phyloP scores from a whole-genome alignment of 1,140 invertebrate species.

The Drosophila murphyi region DNA sequence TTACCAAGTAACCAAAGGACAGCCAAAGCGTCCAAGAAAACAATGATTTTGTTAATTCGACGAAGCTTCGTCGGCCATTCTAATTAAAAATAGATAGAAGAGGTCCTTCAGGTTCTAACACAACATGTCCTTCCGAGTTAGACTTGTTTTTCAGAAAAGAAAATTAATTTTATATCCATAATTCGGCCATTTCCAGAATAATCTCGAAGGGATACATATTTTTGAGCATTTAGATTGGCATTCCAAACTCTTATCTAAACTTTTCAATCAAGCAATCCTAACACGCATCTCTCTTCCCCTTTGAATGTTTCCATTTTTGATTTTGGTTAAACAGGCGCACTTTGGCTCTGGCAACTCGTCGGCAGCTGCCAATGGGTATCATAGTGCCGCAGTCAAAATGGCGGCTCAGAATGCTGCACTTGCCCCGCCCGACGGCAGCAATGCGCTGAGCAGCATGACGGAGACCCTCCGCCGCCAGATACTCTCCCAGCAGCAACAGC shows the following conservation, averaged over 20 bases:
- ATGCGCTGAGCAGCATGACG: constrained; percentile 77
- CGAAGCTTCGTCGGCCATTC: no score
- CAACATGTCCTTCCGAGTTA: no score
- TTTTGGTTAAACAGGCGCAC: constrained; percentile 39
- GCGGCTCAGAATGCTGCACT: constrained; percentile 68
- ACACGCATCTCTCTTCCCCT: neutral
- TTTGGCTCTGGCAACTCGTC: constrained; percentile 56
- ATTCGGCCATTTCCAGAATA: no score
- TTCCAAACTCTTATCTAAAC: neutral
- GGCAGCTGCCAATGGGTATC: constrained; percentile 75
- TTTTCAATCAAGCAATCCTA: constrained; percentile 7
- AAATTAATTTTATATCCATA: no score
- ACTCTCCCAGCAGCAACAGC: constrained; percentile 73
- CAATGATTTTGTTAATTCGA: no score
- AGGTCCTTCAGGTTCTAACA: no score
- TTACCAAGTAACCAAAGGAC: no score
- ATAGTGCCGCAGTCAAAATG: constrained; percentile 71
- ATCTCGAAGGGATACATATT: neutral
- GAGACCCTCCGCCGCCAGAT: constrained; percentile 78
- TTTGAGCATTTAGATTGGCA: neutral
- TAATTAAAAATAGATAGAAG: no score
- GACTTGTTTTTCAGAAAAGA: no score
- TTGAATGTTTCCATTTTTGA: neutral
- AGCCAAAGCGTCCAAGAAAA: no score
- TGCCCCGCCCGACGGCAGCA: constrained; percentile 66